Conservation (phyloP, 2,113 vertebrate species). For the Ceyx melanurus region DNA sequence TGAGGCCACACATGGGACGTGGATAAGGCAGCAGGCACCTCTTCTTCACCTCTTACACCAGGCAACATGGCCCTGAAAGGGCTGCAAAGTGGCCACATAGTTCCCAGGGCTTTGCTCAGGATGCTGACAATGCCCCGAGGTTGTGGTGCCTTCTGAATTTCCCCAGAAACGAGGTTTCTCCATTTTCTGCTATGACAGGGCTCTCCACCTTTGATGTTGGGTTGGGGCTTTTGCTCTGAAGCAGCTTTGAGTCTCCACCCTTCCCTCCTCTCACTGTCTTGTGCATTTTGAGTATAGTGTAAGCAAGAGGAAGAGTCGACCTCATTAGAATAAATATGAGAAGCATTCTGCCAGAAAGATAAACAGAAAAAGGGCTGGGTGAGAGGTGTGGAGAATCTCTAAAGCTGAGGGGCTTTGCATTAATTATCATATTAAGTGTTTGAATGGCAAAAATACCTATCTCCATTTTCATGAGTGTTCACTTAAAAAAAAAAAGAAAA, state of each 20-base stretch:
- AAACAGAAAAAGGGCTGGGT: background rate
- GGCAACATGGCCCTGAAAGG: background rate
- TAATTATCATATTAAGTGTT: conserved; percentile 29
- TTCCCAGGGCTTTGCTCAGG: background rate
- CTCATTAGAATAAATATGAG: background rate
- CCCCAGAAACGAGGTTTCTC: background rate
- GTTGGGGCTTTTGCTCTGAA: background rate
- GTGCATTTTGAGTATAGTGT: background rate
- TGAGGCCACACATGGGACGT: background rate
- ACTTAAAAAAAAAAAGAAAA: conserved; percentile 28
- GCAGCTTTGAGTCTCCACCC: background rate
- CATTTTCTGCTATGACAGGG: background rate
- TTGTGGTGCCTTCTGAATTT: background rate
- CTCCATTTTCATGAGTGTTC: background rate
- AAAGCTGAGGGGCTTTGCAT: conserved; percentile 50
- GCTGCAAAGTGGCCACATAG: background rate
- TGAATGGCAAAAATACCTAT: background rate
- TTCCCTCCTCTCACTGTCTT: background rate
- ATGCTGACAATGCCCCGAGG: background rate
- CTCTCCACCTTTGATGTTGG: background rate
- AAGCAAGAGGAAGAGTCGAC: conserved; percentile 14
- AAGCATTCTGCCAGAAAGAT: conserved; percentile 24
- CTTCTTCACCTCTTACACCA: background rate
- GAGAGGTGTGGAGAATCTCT: conserved; percentile 20
- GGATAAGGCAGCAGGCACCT: background rate